Conservation (phyloP, 2,113 vertebrate species). For the Nettapus auritus region DNA sequence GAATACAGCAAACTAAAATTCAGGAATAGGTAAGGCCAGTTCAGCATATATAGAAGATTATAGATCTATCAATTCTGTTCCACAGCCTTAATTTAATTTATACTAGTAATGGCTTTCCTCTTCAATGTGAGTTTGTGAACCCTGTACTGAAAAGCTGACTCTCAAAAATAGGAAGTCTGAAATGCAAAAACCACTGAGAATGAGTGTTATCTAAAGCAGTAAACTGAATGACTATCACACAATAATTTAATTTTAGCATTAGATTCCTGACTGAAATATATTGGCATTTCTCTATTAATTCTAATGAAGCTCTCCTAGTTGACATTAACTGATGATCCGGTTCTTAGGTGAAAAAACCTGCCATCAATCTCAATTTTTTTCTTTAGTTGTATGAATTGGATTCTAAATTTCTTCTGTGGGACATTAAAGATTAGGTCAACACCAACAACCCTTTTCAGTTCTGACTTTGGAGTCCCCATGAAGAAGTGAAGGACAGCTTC, state of each 20-base stretch:
- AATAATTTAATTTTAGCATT: neutral
- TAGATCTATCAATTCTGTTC: neutral
- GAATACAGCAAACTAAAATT: neutral
- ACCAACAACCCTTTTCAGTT: conserved; percentile 82
- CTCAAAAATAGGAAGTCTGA: neutral
- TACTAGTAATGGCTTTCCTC: neutral
- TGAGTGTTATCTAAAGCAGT: neutral
- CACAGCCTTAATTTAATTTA: neutral
- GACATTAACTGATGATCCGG: neutral
- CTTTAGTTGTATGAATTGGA: conserved; percentile 82
- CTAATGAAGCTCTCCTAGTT: neutral
- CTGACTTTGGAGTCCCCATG: conserved; percentile 83
- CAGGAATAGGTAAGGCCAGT: neutral
- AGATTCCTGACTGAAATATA: neutral
- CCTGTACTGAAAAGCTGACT: neutral
- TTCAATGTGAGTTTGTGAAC: neutral
- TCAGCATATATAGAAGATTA: neutral
- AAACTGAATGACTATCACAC: neutral
- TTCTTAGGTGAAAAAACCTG: conserved; percentile 31
- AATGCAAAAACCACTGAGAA: neutral
- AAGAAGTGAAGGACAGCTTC: conserved; percentile 83
- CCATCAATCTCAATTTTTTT: conserved; percentile 83
- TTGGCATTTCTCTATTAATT: neutral
- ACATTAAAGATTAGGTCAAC: conserved; percentile 81
- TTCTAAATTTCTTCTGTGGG: conserved; percentile 70